Conservation (phyloP, 2,888 invertebrate species). For the Diplolepis rosae region DNA sequence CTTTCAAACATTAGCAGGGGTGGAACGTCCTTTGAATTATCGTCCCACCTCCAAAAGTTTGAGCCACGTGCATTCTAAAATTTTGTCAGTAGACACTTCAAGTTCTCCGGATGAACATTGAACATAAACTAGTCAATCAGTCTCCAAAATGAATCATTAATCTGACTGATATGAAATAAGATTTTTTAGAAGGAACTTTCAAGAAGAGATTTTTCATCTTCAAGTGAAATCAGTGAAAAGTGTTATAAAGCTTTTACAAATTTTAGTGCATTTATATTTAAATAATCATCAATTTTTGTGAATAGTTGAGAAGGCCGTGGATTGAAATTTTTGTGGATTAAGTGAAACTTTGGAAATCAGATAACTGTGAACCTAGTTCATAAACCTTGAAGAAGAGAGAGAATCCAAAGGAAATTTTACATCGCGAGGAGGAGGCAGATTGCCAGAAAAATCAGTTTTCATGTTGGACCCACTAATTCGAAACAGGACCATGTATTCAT, state of each 20-base stretch:
- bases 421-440: background rate
- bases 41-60: constrained; percentile 1
- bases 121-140: background rate
- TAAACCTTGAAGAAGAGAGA: too few relatives aligned
- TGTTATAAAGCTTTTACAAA: too few relatives aligned
- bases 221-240: too few relatives aligned
- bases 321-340: too few relatives aligned
- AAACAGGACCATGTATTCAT: background rate
- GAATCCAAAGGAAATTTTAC: too few relatives aligned
- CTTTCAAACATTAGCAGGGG: background rate
- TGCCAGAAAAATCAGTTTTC: background rate
- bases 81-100: background rate
- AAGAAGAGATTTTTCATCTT: too few relatives aligned
- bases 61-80: background rate
- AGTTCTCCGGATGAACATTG: background rate
- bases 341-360: too few relatives aligned
- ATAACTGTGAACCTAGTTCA: too few relatives aligned
- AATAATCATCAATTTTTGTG: too few relatives aligned
- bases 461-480: constrained; percentile 15
- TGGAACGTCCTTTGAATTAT: background rate
- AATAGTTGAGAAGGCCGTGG: too few relatives aligned
- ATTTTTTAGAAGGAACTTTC: too few relatives aligned
- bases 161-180: background rate
- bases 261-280: too few relatives aligned
- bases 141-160: background rate